A percentile compares a stretch with the other conserved stretches of the same genome.
phyloP scores from a whole-genome alignment of 2,113 vertebrate species.

The Uria aalge region DNA sequence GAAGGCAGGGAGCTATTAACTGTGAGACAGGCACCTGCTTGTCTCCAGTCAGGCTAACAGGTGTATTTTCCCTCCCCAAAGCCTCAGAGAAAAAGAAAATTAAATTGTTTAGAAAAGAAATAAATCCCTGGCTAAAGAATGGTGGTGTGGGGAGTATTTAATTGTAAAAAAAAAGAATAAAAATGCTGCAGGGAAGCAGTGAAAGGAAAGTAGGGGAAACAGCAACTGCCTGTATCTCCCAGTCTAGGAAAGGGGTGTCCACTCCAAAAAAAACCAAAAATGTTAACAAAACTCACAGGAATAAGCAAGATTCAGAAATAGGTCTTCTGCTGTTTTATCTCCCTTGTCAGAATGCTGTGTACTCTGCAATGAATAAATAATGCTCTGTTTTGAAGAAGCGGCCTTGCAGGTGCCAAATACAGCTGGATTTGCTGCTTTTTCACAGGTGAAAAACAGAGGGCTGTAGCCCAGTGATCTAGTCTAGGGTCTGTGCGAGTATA shows the following conservation, averaged over 20 bases:
- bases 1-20: not conserved
- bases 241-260: not conserved
- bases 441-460: not conserved
- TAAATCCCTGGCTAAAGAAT: not conserved
- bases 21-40: not conserved
- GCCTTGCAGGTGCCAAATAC: not conserved
- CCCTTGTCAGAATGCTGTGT: not conserved
- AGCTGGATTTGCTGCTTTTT: not conserved
- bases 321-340: not conserved
- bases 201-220: not conserved
- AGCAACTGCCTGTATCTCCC: not conserved
- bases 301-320: slow-evolving; percentile 4
- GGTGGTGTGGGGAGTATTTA: not conserved
- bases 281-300: slow-evolving; percentile 11
- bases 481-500: not conserved
- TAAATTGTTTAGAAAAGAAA: not conserved
- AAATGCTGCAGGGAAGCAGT: not conserved
- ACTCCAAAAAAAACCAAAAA: not conserved
- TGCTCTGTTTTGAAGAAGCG: slow-evolving; percentile 1
- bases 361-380: slow-evolving; percentile 47
- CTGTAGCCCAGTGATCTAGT: not conserved
- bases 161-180: not conserved
- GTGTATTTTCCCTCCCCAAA: not conserved
- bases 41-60: not conserved
- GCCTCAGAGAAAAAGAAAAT: not conserved